These are phyloP conservation scores for Ophioninae sp. DNA, from an alignment of 2,888 invertebrate genomes.

Conservation along the genomic window DNA sequence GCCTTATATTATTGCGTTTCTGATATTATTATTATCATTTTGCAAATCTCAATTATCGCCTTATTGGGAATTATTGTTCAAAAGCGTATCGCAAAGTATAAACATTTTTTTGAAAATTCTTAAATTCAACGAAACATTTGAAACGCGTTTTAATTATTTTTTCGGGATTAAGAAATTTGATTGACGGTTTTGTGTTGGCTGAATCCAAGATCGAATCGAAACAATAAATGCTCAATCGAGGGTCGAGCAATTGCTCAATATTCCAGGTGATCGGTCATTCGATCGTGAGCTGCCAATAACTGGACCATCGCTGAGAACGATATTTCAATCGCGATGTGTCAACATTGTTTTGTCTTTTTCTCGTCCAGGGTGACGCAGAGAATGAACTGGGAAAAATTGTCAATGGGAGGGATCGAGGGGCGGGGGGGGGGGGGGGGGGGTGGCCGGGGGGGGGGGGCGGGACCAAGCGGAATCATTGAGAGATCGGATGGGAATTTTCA, in stretches of 20 bases:
- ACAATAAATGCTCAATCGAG: background rate
- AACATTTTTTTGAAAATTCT: too few relatives aligned
- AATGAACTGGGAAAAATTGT: too few relatives aligned
- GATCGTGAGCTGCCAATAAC: background rate
- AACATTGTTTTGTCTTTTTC: slow-evolving; percentile 9
- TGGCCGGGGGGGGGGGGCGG: background rate
- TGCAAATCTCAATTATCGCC: too few relatives aligned
- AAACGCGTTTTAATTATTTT: too few relatives aligned
- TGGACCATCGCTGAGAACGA: background rate
- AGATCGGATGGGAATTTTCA: slow-evolving; percentile 58
- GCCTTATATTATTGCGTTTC: too few relatives aligned
- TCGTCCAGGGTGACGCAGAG: background rate
- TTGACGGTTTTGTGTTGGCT: background rate
- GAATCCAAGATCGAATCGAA: background rate
- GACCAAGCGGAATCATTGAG: slow-evolving; percentile 60
- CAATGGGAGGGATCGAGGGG: too few relatives aligned
- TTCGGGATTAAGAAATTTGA: too few relatives aligned
- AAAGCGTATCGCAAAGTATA: too few relatives aligned
- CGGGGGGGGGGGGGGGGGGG: too few relatives aligned
- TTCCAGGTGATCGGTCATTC: background rate
- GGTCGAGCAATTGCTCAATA: background rate
- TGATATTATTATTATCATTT: too few relatives aligned
- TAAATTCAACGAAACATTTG: too few relatives aligned
- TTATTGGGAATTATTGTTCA: too few relatives aligned
- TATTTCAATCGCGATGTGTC: slow-evolving; percentile 14